A percentile compares a stretch with the other conserved stretches of the same genome.
Conservation (phyloP, 1,140 invertebrate species). For the Euglossa dilemma region DNA sequence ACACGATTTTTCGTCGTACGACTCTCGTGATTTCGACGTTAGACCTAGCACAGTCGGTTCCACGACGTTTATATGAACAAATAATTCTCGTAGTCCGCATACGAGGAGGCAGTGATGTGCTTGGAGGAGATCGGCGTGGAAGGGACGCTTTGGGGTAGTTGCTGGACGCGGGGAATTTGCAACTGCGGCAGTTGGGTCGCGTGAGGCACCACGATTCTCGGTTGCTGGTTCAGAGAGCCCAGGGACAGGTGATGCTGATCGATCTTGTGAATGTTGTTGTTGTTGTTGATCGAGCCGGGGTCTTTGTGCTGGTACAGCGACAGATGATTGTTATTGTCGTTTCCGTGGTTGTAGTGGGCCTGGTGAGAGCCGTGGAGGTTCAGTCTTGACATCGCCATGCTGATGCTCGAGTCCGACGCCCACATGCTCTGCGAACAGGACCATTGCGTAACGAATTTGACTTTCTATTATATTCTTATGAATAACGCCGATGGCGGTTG, state of each 20-base stretch:
- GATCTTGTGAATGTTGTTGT: slow-evolving; percentile 55
- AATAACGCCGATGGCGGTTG: slow-evolving; percentile 50
- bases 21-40: neutral
- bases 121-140: slow-evolving; percentile 79
- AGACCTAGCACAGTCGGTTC: neutral
- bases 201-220: slow-evolving; percentile 68
- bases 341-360: slow-evolving; percentile 59
- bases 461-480: slow-evolving; percentile 66
- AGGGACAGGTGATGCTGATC: slow-evolving; percentile 66
- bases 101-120: slow-evolving; percentile 78
- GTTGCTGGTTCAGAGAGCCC: slow-evolving; percentile 68
- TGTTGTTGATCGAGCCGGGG: slow-evolving; percentile 57
- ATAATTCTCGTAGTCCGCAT: slow-evolving; percentile 85
- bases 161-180: slow-evolving; percentile 66
- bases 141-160: slow-evolving; percentile 78
- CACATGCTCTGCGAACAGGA: slow-evolving; percentile 78
- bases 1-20: neutral
- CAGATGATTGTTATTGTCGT: slow-evolving; percentile 62
- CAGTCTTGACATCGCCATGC: slow-evolving; percentile 78
- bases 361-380: slow-evolving; percentile 71
- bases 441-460: slow-evolving; percentile 62
- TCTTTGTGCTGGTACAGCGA: slow-evolving; percentile 46
- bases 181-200: slow-evolving; percentile 65
- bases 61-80: slow-evolving; percentile 82
- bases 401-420: slow-evolving; percentile 81